These are phyloP conservation scores for Urocyon cinereoargenteus DNA, from an alignment of 2,797 vertebrate genomes.

Conservation along the genomic window DNA sequence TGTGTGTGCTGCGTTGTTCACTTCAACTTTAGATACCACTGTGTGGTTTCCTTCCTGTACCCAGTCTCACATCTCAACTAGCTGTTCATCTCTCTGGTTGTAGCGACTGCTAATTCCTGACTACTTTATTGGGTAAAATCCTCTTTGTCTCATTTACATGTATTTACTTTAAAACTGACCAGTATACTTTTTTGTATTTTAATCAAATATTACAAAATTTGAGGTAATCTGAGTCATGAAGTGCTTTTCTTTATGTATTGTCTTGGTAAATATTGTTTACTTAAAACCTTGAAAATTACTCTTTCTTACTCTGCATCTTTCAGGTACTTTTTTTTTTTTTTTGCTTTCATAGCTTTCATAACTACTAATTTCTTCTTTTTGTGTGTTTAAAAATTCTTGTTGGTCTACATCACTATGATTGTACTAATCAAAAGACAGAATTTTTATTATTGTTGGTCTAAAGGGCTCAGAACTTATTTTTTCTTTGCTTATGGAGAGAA, in stretches of 20 bases:
- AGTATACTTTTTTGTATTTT: neutral
- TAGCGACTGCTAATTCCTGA: constrained; percentile 73
- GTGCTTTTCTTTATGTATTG: constrained; percentile 61
- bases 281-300: constrained; percentile 58
- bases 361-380: constrained; percentile 60
- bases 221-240: constrained; percentile 50
- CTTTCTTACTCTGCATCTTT: constrained; percentile 3
- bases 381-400: constrained; percentile 18
- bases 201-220: constrained; percentile 39
- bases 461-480: constrained; percentile 28
- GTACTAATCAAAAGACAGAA: constrained; percentile 61
- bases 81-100: constrained; percentile 72
- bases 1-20: constrained; percentile 65
- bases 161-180: constrained; percentile 62
- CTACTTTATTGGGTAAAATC: constrained; percentile 74
- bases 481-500: constrained; percentile 50
- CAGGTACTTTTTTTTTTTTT: neutral
- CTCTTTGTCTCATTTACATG: constrained; percentile 73
- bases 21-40: constrained; percentile 63
- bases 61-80: constrained; percentile 71
- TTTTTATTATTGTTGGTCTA: constrained; percentile 9
- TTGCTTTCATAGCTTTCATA: constrained; percentile 49
- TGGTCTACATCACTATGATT: constrained; percentile 44
- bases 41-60: constrained; percentile 56
- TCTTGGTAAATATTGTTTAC: constrained; percentile 49